phyloP scores from a whole-genome alignment of 2,797 vertebrate genomes.

The Coregonus suidteri region DNA sequence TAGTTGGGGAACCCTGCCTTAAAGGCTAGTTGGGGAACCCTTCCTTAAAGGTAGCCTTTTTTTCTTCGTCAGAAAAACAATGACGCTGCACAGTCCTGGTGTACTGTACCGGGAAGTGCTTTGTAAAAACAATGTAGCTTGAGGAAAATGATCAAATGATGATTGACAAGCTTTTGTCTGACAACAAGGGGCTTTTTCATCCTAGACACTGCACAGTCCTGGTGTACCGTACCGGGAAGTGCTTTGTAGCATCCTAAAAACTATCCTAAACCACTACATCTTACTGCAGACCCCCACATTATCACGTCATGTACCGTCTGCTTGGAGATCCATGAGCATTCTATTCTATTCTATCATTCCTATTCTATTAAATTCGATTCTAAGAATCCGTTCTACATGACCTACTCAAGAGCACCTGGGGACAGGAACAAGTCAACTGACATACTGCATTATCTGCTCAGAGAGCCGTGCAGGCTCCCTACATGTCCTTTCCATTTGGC shows the following conservation, averaged over 20 bases:
- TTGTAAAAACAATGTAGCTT: neutral
- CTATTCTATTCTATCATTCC: neutral
- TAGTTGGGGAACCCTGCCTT: too few species aligned
- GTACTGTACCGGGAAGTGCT: too few species aligned
- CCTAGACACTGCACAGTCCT: neutral
- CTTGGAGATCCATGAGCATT: neutral
- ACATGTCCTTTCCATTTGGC: neutral
- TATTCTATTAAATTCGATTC: neutral
- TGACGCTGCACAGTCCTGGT: too few species aligned
- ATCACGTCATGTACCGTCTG: too few species aligned
- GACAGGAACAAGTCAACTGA: slow-evolving; percentile 38
- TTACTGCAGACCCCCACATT: too few species aligned
- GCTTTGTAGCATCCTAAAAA: slow-evolving; percentile 32
- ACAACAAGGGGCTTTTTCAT: neutral
- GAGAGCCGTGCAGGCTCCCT: neutral
- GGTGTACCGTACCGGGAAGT: neutral
- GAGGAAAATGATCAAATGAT: neutral
- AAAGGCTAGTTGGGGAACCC: too few species aligned
- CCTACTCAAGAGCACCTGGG: neutral
- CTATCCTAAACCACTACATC: neutral
- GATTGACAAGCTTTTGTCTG: neutral
- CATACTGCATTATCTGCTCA: slow-evolving; percentile 51
- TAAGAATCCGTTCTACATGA: neutral
- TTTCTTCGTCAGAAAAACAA: neutral
- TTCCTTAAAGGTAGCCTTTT: neutral